Base-by-base conservation (phyloP, 1,140 invertebrate genomes). In the Drosophila orosa region DNA sequence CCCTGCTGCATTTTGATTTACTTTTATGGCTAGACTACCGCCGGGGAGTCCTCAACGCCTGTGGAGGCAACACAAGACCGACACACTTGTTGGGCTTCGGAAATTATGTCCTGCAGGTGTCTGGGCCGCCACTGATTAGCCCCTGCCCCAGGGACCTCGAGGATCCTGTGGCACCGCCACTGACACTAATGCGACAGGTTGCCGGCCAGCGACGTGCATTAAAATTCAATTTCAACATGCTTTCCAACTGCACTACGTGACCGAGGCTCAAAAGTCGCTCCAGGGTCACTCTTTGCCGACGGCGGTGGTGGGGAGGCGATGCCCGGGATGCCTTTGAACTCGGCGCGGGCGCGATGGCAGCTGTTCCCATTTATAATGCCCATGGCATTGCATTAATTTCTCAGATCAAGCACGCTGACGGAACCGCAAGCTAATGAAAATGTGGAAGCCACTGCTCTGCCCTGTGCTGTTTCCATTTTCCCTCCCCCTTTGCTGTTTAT, bases 1-100 rank as follows among this genome's bases (percentile, higher is more conserved):
- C 78, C 50, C 60, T 82, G 72, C 67, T 89, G 84, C 84, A 89
- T 83, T 89, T 89, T 89, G 84, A 87, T 87, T 87, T 87, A 87
- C 84, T 89, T 87, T 80, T 79, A 89, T 80, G 83, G 80, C 84
- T 67, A 84, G 84, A 89, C 80, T 77, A 65, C 47, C 44, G 66
- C 25, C 57, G 65, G 37, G 24, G 22, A 31, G 37, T 68, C 50
- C 47, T 56, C 54, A 4, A 63, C 44, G 45, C 40, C 39, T 39
- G 55, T 27, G 12, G 44, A 59, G 60, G 74, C 48, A 56, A 68
- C 61, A 45, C 54, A 68, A 60, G 74, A 42, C 48, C 54, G 40
- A 22, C 47, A 45, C 84, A 87, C 80, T 87, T 87, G 77, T 80
- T 80, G 73, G 77, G 84, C 65, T 87, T 78, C 84, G 39, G 35